Conservation (phyloP, 2,888 invertebrate genomes). For the Andrena hattorfiana region DNA sequence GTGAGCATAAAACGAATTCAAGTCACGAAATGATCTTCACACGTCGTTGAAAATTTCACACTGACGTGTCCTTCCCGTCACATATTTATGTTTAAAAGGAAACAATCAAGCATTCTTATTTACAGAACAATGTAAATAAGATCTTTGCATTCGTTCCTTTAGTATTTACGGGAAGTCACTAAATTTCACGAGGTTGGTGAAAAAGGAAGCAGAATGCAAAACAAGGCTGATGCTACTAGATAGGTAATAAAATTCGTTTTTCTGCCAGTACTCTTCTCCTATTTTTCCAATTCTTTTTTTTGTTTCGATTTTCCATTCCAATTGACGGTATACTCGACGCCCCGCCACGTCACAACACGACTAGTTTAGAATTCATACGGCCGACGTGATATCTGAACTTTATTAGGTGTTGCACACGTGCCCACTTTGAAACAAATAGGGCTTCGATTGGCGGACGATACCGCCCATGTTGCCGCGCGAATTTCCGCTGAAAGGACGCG, state of each 20-base stretch:
- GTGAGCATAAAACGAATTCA: background rate
- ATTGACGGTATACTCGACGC: constrained; percentile 50
- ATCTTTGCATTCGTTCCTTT: constrained; percentile 6
- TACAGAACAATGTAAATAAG: constrained; percentile 1
- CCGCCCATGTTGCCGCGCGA: constrained; percentile 48
- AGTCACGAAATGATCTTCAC: background rate
- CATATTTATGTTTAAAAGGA: background rate
- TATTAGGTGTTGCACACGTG: constrained; percentile 70
- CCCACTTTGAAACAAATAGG: constrained; percentile 69
- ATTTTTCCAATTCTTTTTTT: constrained; percentile 29
- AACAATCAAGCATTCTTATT: constrained; percentile 45
- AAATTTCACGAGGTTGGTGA: constrained; percentile 40
- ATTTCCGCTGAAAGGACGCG: constrained; percentile 54
- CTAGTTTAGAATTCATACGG: constrained; percentile 68
- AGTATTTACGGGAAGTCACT: constrained; percentile 14
- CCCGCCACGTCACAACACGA: constrained; percentile 60
- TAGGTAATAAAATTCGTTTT: constrained; percentile 50
- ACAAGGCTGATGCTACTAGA: constrained; percentile 22
- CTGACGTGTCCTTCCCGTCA: background rate
- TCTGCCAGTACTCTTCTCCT: constrained; percentile 22
- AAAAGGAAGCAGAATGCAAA: constrained; percentile 27
- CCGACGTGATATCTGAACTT: constrained; percentile 67
- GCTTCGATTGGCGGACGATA: constrained; percentile 66
- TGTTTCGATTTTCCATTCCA: constrained; percentile 67
- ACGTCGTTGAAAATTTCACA: background rate